These are phyloP conservation scores for Bibio marci DNA, from an alignment of 2,888 invertebrate genomes.

Conservation along the genomic window DNA sequence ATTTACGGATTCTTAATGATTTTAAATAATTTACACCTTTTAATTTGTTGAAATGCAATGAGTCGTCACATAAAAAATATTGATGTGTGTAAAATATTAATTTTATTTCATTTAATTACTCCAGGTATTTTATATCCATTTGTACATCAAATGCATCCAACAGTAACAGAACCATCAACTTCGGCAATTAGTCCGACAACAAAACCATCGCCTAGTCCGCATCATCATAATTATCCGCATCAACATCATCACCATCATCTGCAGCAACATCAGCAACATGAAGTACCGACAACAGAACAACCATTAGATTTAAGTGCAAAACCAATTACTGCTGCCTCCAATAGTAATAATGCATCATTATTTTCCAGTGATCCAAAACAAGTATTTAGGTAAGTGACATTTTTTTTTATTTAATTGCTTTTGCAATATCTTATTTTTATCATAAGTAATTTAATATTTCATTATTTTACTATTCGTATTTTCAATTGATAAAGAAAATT, in stretches of 20 bases:
- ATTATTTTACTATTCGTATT: no score
- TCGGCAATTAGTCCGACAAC: conserved; percentile 25
- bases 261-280: conserved; percentile 21
- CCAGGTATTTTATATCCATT: conserved; percentile 7
- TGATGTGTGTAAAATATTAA: no score
- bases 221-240: conserved; percentile 17
- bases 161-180: conserved; percentile 17
- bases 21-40: no score
- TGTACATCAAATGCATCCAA: conserved; percentile 23
- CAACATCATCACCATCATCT: no score
- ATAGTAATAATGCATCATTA: background rate
- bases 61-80: no score
- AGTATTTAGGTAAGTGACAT: conserved; percentile 61
- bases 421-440: no score
- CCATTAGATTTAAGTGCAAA: conserved; percentile 76
- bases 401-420: no score
- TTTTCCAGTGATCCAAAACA: conserved; percentile 33
- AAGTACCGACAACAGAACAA: conserved; percentile 40
- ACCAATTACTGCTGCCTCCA: background rate
- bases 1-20: no score
- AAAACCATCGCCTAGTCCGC: conserved; percentile 33
- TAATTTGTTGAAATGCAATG: no score
- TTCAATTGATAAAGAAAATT: no score
- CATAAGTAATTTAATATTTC: no score
- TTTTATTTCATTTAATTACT: no score